Conservation (phyloP, 2,113 vertebrate species). For the Bucco capensis region DNA sequence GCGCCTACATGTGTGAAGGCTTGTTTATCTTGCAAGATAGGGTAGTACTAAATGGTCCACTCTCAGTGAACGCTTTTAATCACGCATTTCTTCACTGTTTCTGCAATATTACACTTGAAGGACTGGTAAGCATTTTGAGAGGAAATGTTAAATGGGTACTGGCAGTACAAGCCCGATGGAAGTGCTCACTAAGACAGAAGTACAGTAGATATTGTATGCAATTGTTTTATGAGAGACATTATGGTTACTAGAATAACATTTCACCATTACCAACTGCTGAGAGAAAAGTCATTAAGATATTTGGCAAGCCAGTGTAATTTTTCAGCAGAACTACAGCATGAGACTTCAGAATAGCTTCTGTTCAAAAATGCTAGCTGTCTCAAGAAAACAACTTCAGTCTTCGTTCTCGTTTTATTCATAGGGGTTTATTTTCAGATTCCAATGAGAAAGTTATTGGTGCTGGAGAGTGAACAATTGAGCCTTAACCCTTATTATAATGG, state of each 20-base stretch:
- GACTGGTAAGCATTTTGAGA: slow-evolving; percentile 75
- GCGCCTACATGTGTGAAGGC: slow-evolving; percentile 76
- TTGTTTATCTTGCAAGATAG: slow-evolving; percentile 81
- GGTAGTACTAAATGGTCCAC: slow-evolving; percentile 76
- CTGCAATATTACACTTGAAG: slow-evolving; percentile 80
- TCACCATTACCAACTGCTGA: slow-evolving; percentile 85
- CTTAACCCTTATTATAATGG: slow-evolving; percentile 60
- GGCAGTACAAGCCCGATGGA: slow-evolving; percentile 69
- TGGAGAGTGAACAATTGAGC: slow-evolving; percentile 47
- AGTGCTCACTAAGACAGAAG: slow-evolving; percentile 80
- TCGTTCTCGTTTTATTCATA: slow-evolving; percentile 64
- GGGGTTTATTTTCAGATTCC: slow-evolving; percentile 69
- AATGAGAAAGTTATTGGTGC: slow-evolving; percentile 58
- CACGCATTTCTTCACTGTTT: slow-evolving; percentile 81
- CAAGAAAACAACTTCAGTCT: slow-evolving; percentile 57
- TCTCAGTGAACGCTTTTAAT: slow-evolving; percentile 83
- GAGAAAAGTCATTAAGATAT: slow-evolving; percentile 85
- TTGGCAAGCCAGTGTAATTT: slow-evolving; percentile 79
- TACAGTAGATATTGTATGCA: slow-evolving; percentile 81
- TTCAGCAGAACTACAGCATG: slow-evolving; percentile 75
- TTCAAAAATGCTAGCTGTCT: slow-evolving; percentile 60
- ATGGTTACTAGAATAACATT: slow-evolving; percentile 86
- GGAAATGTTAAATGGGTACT: slow-evolving; percentile 78
- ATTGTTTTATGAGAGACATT: slow-evolving; percentile 84
- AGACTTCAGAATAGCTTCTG: slow-evolving; percentile 71